Evolutionary conservation across 2,113 vertebrate genomes (phyloP), one percentile per base, ranked within the genome.

Genomic region (Pluvianellus socialis): DNA sequence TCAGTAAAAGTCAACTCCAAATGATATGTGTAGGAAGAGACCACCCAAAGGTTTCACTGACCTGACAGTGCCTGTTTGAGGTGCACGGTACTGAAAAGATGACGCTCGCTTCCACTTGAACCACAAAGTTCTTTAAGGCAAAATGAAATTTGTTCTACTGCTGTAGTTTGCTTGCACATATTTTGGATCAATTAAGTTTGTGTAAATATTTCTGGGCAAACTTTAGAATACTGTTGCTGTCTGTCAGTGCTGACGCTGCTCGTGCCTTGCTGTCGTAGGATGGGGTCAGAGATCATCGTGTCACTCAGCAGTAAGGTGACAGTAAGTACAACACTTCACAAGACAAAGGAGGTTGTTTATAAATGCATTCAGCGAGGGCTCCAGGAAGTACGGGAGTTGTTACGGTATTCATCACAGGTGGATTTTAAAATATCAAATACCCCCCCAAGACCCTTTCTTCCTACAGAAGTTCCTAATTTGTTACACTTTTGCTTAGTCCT

Each of bases 121-220:
- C 22, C 13, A 65, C 45, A 15, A 33, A 21, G 49, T 35, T 75
- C 50, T 26, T 53, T 4, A 16, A 0, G 3, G 55, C 11, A 83
- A 74, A 77, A 49, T 27, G 40, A n/a, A 35, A 38, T 53, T 26
- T 86, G 12, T 59, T 76, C 27, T 77, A 68, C 76, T 80, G 63
- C 76, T 61, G 0, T 12, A 1, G 2, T n/a, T 87, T 52, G 12
- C 32, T 79, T 45, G 19, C 47, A 27, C 2, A 0, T 66, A 3
- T 56, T 77, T 94, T 70, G 19, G 33, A 18, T 56, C 20, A 52
- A 1, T 33, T 23, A 73, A 44, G 45, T 86, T 53, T 35, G 27
- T 62, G 1, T 28, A 52, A 80, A 23, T 38, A 22, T 18, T 72
- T 72, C 58, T 24, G 6, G 23, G 42, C 65, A 40, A 38, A 38